Conservation (phyloP, 2,888 invertebrate species). For the Oligia latruncula region DNA sequence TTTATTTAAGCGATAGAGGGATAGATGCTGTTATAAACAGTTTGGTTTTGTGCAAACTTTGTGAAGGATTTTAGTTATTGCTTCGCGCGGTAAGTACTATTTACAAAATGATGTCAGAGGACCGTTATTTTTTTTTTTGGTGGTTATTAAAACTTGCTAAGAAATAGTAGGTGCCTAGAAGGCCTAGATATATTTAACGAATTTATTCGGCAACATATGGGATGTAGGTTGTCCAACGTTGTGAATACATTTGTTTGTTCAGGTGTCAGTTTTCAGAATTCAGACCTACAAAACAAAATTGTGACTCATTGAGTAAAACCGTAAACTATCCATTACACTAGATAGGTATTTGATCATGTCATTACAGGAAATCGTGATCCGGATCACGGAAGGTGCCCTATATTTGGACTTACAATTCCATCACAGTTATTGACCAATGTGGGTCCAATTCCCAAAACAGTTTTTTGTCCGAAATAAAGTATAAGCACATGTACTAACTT, state of each 20-base stretch:
- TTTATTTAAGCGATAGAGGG: conserved; percentile 85
- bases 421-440: conserved; percentile 29
- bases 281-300: conserved; percentile 41
- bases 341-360: conserved; percentile 32
- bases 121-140: conserved; percentile 61
- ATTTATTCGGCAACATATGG: conserved; percentile 24
- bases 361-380: conserved; percentile 45
- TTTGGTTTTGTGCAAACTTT: conserved; percentile 74
- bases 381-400: conserved; percentile 37
- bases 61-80: conserved; percentile 70
- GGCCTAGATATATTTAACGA: conserved; percentile 6
- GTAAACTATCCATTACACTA: conserved; percentile 35
- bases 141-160: conserved; percentile 27
- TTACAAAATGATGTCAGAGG: conserved; percentile 58
- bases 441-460: conserved; percentile 22
- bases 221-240: conserved; percentile 29
- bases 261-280: conserved; percentile 54
- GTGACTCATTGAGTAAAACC: conserved; percentile 58
- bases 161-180: conserved; percentile 6
- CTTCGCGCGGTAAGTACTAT: conserved; percentile 71
- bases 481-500: conserved; percentile 11
- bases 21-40: conserved; percentile 76
- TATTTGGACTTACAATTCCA: conserved; percentile 26
- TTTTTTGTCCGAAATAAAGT: conserved; percentile 31
- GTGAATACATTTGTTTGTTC: conserved; percentile 55